Conservation (phyloP, 2,113 vertebrate species). For the Scalopus aquaticus region DNA sequence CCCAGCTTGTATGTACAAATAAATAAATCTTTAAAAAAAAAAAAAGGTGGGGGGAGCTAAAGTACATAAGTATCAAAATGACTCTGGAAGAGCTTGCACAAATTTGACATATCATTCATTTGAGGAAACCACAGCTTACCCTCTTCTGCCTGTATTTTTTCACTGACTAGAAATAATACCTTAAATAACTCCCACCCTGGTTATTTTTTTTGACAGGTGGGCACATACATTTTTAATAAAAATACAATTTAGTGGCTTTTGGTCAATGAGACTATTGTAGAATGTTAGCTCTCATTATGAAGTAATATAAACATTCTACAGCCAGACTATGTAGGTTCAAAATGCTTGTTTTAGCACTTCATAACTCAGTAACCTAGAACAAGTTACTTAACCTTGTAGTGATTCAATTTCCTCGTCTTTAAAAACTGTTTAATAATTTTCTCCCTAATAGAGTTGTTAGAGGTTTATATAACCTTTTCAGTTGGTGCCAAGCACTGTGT, state of each 20-base stretch:
- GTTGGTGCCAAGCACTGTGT: neutral
- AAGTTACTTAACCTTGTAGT: neutral
- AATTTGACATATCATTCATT: neutral
- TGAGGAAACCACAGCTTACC: neutral
- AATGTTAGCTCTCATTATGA: neutral
- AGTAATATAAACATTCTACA: conserved; percentile 10
- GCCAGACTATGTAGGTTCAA: neutral
- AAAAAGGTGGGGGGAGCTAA: no score
- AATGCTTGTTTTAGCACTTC: neutral
- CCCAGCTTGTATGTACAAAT: no score
- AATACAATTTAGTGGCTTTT: neutral
- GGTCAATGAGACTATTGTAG: neutral
- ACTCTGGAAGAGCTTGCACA: neutral
- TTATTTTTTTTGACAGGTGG: neutral
- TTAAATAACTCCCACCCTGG: neutral
- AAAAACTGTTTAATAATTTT: neutral
- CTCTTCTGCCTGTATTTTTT: neutral
- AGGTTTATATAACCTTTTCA: neutral
- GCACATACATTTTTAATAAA: neutral
- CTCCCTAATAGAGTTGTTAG: neutral
- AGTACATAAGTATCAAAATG: neutral
- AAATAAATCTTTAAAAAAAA: no score
- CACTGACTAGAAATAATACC: neutral
- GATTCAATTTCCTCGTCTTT: neutral
- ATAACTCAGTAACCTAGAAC: neutral